Base-by-base conservation (phyloP, 2,888 invertebrate species). In the Plutella xylostella region DNA sequence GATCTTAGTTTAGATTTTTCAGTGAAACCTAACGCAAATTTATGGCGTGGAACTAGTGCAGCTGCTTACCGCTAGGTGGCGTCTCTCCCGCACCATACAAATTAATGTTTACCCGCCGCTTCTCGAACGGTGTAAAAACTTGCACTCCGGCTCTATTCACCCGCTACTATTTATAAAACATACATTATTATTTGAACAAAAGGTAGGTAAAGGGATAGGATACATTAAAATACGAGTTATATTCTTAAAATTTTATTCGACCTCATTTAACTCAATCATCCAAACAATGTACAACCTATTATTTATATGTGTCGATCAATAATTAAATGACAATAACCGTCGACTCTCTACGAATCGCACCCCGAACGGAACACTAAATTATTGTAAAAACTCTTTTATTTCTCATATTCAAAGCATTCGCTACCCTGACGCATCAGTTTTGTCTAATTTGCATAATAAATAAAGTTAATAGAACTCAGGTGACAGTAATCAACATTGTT, bases 191-290 rank as follows among this genome's bases (percentile, higher is more conserved):
- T n/a, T n/a, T n/a, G n/a, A n/a, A n/a, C n/a, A n/a, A n/a, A n/a
- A 9, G 28, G 28, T 28, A 28, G 4, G 28, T 3, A 4, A 28
- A 28, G 28, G 28, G 6, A 28, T 6, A 28, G 2, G 28, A 22
- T 9, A 45, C 4, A 11, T 15, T 31, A 34, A 49, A 63, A 62
- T 60, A 57, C 63, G 61, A 61, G 38, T 17, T 54, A 68, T 62
- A 62, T 74, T 78, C 77, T 80, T 79, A 77, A 73, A 78, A 65
- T 75, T 82, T 79, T 80, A 80, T 82, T 80, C 77, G 79, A 78
- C 77, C 74, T 75, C 77, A 76, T 72, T 68, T 78, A 77, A 82
- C 75, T 76, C 70, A 79, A 70, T 72, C 63, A 56, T 71, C 64
- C 67, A 74, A 78, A 79, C 73, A 74, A 71, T 73, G 57, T 77